Evolutionary conservation across 2,888 invertebrate species (phyloP), one percentile per base, ranked within the genome.

Genomic region (Sipha maydis): DNA sequence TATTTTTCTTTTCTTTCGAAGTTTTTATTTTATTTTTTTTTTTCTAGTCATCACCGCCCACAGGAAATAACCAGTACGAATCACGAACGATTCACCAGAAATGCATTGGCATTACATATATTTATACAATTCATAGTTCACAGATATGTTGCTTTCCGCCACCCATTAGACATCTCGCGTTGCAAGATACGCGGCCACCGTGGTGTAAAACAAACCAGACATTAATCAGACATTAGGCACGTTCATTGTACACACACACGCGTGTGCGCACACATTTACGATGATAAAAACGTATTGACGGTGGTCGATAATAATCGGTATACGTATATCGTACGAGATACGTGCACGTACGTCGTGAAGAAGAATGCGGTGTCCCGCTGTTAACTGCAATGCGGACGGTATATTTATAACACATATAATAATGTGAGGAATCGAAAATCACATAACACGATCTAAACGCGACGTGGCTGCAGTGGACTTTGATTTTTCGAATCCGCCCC

Each of bases 11-110:
- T 61, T 61, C 61, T 48, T 48, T 61, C 25, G 21, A 25, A 0
- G 61, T 61, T 38, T 21, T 21, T 73, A 17, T 17, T 14, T 5
- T 31, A 3, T 71, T 4, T 31, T 28, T 71, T 17, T 17, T 31
- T 4, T 31, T 7, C 31, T 31, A 2, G 54, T 31, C 31, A 78
- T 56, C 78, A 14, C 54, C 78, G 78, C 78, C 78, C 78, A 78
- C 78, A 78, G 78, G 54, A 78, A 78, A 78, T 54, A 78, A 77
- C 77, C 78, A 54, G 54, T 54, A 78, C 78, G 78, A 31, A 48
- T 25, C 78, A 21, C 54, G 78, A 54, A n/a, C 54, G 48, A 48
- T 48, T 48, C 48, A 19, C 28, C 77, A 38, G 77, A 38, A 28
- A 48, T 28, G 28, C n/a, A 48, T 48, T 48, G 48, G 48, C 48